Percentiles rank a stretch among this genome's conserved stretches.
phyloP scores from a whole-genome alignment of 2,797 vertebrate species.

The Leontopithecus rosalia region DNA sequence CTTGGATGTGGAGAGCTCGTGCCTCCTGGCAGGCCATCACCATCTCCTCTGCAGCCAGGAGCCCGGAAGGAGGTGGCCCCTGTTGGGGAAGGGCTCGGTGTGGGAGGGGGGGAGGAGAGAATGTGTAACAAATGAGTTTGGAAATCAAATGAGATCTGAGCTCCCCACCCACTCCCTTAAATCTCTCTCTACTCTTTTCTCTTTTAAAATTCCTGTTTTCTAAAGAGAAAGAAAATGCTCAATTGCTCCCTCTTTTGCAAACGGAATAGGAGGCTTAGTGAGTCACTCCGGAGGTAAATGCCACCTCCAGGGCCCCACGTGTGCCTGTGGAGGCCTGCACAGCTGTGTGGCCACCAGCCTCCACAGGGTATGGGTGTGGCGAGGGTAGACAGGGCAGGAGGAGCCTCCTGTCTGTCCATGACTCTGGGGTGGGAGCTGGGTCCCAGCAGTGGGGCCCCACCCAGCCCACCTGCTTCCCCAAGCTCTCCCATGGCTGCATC shows the following conservation, averaged over 20 bases:
- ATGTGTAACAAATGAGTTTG: slow-evolving; percentile 52
- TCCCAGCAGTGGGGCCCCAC: neutral
- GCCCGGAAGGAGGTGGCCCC: neutral
- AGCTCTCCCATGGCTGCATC: neutral
- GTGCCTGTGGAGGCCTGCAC: slow-evolving; percentile 36
- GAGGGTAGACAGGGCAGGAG: neutral
- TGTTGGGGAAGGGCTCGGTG: neutral
- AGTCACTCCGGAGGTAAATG: slow-evolving; percentile 74
- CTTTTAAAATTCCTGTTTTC: slow-evolving; percentile 72
- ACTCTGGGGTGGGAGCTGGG: neutral
- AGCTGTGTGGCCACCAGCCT: slow-evolving; percentile 38
- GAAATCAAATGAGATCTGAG: slow-evolving; percentile 67
- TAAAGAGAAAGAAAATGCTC: slow-evolving; percentile 76
- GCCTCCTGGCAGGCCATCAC: neutral
- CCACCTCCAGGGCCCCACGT: slow-evolving; percentile 62
- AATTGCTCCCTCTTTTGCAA: slow-evolving; percentile 66
- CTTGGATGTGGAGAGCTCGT: neutral
- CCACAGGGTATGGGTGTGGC: neutral
- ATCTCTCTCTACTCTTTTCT: slow-evolving; percentile 44
- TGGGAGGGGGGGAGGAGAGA: slow-evolving; percentile 11
- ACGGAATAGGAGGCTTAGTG: slow-evolving; percentile 58
- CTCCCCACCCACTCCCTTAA: slow-evolving; percentile 71
- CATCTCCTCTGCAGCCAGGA: neutral
- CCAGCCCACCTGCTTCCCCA: neutral
- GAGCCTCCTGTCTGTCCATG: neutral